These are phyloP conservation scores for Ceryle rudis DNA, from an alignment of 2,797 vertebrate species.

Conservation along the genomic window DNA sequence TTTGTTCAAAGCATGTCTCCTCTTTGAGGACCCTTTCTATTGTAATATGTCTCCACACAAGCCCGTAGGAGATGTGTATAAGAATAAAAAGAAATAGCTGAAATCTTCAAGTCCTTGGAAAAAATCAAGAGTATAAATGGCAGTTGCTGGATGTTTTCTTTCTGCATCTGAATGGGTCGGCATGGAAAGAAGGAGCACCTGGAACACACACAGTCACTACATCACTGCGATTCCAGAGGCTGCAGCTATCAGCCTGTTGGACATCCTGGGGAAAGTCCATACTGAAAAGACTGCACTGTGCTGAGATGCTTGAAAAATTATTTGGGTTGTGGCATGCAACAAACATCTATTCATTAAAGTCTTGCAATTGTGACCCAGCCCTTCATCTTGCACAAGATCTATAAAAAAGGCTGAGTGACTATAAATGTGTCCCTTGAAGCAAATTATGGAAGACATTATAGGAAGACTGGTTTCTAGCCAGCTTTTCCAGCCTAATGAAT, in stretches of 20 bases:
- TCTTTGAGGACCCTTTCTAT: no score
- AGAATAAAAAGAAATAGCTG: not conserved
- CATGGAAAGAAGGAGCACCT: not conserved
- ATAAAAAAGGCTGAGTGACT: conserved; percentile 64
- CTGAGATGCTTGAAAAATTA: conserved; percentile 51
- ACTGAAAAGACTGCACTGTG: not conserved
- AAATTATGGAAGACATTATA: conserved; percentile 62
- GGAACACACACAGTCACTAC: not conserved
- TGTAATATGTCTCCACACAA: not conserved
- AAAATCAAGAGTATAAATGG: not conserved
- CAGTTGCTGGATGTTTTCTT: not conserved
- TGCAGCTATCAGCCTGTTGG: not conserved
- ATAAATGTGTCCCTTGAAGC: conserved; percentile 61
- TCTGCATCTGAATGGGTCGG: not conserved
- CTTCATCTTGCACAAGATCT: conserved; percentile 57
- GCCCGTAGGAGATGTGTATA: not conserved
- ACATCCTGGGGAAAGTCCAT: conserved; percentile 27
- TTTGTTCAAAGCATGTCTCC: no score
- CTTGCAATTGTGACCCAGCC: conserved; percentile 42
- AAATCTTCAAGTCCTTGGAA: not conserved
- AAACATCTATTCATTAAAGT: conserved; percentile 56
- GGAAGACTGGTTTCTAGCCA: conserved; percentile 45
- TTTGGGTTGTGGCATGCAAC: conserved; percentile 45
- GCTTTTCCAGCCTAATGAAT: conserved; percentile 55
- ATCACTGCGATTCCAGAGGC: not conserved